Base-by-base conservation (phyloP, 2,113 vertebrate genomes). In the Nycticorax nycticorax region DNA sequence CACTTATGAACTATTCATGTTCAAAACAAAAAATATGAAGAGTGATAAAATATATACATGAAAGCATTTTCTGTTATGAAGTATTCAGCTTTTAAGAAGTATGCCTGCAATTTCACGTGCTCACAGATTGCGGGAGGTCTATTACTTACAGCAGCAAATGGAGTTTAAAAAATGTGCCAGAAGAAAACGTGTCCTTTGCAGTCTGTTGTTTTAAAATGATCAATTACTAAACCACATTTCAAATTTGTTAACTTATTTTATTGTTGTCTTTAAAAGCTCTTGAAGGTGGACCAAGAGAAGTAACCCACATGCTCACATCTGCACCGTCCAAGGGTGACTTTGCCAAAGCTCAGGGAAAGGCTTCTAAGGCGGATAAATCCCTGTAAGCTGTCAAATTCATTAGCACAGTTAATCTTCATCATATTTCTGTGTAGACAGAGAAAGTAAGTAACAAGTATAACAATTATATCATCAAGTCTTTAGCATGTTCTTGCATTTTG, bases 291-390 rank as follows among this genome's bases (percentile, higher is more conserved):
- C n/a, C 7, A 8, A 57, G 33, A 4, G 13, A 28, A 30, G 17
- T 8, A 45, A 1, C 35, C 6, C 27, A 5, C 3, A 0, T 6
- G 6, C 35, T 53, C 9, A 18, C 32, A 30, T 6, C 47, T 32
- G 37, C 6, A 19, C n/a, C 16, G 30, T 28, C 18, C 4, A 1
- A 1, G 23, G 45, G 22, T 13, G 56, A n/a, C 47, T 48, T 20
- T 60, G 10, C 10, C 0, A 0, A 47, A 52, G 63, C 5, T n/a
- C 21, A 18, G 37, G 43, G 32, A 3, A 27, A 16, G 68, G 19
- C 43, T 28, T 15, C 32, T 10, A 8, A 3, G 8, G 56, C 11
- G 30, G 33, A 33, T 26, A n/a, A 35, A 45, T 20, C 27, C 63
- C 59, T 39, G 8, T 17, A 22, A 22, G 8, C 2, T 20, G 12